Conservation (phyloP, 2,797 vertebrate genomes). For the Sebastes steindachneri region DNA sequence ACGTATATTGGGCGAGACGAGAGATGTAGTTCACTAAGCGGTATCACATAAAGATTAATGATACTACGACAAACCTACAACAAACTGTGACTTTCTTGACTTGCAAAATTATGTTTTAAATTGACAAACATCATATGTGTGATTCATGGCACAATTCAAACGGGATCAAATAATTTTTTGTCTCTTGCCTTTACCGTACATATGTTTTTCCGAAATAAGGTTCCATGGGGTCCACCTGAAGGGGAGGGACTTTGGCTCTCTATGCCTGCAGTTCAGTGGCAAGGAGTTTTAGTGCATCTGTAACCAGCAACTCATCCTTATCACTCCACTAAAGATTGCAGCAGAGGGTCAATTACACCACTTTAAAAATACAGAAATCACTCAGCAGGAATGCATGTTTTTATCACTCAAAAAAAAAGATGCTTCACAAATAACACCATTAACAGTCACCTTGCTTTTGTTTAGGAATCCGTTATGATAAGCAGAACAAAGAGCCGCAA, state of each 20-base stretch:
- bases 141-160: too few species aligned
- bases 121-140: too few species aligned
- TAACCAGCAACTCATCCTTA: neutral
- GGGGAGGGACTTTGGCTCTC: too few species aligned
- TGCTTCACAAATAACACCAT: conserved; percentile 12
- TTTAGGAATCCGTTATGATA: conserved; percentile 33
- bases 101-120: too few species aligned
- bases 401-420: neutral
- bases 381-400: neutral
- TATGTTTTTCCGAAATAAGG: too few species aligned
- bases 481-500: conserved; percentile 43
- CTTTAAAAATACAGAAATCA: conserved; percentile 3
- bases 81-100: too few species aligned
- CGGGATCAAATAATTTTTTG: too few species aligned
- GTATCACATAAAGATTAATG: too few species aligned
- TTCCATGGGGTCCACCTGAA: rapidly evolving
- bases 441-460: conserved; percentile 36
- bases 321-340: neutral
- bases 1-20: too few species aligned
- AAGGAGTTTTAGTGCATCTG: neutral
- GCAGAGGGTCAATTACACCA: neutral
- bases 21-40: too few species aligned
- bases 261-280: neutral
- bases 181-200: too few species aligned
- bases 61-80: too few species aligned